Evolutionary conservation across 1,140 invertebrate genomes (phyloP).

Genomic region (Pogonomyrmex californicus): DNA sequence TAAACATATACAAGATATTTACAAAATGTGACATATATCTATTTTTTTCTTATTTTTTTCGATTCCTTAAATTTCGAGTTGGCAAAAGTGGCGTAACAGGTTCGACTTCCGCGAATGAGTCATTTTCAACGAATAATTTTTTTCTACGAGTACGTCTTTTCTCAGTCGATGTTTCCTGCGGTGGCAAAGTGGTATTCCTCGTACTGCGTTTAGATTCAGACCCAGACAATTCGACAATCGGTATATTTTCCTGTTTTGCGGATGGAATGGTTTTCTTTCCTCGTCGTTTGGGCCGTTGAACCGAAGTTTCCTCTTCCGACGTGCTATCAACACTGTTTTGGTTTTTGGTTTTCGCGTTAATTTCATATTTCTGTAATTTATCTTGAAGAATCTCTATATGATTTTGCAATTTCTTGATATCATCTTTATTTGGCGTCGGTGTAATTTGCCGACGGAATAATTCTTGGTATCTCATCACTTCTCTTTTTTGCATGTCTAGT

Average conservation of each 20-base stretch:
- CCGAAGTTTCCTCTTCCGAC: conserved; percentile 71
- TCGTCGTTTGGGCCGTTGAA: conserved; percentile 46
- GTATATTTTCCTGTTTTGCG: conserved; percentile 62
- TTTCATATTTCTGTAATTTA: conserved; percentile 36
- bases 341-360: conserved; percentile 38
- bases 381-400: conserved; percentile 39
- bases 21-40: neutral
- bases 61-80: conserved; percentile 74
- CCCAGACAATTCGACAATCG: conserved; percentile 75
- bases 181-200: conserved; percentile 58
- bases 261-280: conserved; percentile 50
- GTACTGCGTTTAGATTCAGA: conserved; percentile 72
- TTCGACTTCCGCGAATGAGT: conserved; percentile 76
- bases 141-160: conserved; percentile 73
- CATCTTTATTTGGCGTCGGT: conserved; percentile 52
- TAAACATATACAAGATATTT: conserved; percentile 35
- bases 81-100: conserved; percentile 7
- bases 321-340: conserved; percentile 57
- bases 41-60: conserved; percentile 68
- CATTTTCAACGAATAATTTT: conserved; percentile 70
- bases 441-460: conserved; percentile 66
- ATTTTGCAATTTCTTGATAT: conserved; percentile 51
- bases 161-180: conserved; percentile 37
- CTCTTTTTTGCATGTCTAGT: conserved; percentile 73
- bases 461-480: conserved; percentile 75